Conservation (phyloP, 2,797 vertebrate species). For the Pseudochirops cupreus region DNA sequence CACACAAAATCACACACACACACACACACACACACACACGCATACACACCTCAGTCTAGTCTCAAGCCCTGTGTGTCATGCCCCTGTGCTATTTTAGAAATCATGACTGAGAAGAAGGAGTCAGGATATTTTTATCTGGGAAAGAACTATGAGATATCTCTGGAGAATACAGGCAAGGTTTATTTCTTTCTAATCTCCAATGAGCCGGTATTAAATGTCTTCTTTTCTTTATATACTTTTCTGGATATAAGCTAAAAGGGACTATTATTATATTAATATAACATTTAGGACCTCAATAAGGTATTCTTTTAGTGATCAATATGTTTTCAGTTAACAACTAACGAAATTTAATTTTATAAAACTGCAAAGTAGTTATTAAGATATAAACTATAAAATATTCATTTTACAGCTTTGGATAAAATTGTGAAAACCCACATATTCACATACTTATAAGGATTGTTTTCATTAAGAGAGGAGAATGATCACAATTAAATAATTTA, state of each 20-base stretch:
- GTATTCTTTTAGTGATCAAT: background rate
- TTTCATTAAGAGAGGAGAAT: slow-evolving; percentile 28
- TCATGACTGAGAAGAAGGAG: background rate
- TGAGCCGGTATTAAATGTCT: background rate
- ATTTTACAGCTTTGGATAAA: slow-evolving; percentile 24
- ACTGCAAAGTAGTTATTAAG: slow-evolving; percentile 12
- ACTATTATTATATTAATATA: background rate
- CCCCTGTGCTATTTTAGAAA: background rate
- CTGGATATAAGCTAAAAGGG: background rate
- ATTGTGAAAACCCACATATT: slow-evolving; percentile 3
- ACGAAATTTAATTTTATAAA: slow-evolving; percentile 4
- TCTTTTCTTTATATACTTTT: background rate
- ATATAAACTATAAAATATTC: background rate
- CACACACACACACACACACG: background rate
- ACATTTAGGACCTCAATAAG: background rate
- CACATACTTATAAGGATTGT: background rate
- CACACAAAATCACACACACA: too few relatives aligned
- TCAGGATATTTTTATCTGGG: background rate
- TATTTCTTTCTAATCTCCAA: background rate
- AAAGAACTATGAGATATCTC: background rate
- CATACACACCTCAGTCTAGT: too few relatives aligned
- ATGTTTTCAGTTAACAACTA: background rate
- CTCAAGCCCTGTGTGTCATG: background rate
- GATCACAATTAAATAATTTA: background rate
- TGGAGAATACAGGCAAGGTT: background rate